Percentiles rank a stretch among this genome's conserved stretches.
Evolutionary conservation across 2,888 invertebrate genomes (phyloP).

Genomic region (Iselma pallidipennis): DNA sequence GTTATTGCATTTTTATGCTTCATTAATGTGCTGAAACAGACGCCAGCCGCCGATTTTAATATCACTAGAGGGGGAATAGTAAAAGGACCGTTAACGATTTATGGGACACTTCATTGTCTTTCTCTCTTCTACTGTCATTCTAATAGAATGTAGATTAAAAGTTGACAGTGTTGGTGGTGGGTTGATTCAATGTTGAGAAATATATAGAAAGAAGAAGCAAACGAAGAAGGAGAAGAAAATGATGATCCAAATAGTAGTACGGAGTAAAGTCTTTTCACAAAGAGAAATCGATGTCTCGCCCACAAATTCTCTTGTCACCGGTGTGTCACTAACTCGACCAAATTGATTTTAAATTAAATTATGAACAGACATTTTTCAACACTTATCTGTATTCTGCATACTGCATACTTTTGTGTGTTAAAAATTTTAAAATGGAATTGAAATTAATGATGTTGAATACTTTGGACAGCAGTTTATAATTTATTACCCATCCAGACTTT

Average conservation of each 20-base stretch:
- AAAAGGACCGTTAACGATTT: conserved; percentile 39
- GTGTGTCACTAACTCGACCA: conserved; percentile 44
- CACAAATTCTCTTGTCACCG: conserved; percentile 48
- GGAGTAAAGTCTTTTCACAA: too few species aligned
- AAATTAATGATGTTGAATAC: conserved; percentile 34
- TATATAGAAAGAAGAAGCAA: neutral
- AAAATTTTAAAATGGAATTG: conserved; percentile 21
- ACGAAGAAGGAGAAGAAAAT: neutral
- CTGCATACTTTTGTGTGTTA: conserved; percentile 40
- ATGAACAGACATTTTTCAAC: conserved; percentile 51
- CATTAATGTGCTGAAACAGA: conserved; percentile 7
- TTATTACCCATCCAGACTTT: conserved; percentile 4
- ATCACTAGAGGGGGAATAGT: conserved; percentile 21
- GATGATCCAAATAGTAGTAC: neutral
- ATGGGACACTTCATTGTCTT: conserved; percentile 30
- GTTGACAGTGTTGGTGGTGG: conserved; percentile 18
- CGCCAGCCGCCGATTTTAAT: conserved; percentile 25
- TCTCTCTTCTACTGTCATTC: conserved; percentile 16
- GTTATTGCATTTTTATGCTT: conserved; percentile 7
- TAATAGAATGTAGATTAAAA: conserved; percentile 35
- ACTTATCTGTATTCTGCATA: conserved; percentile 50
- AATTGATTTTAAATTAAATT: conserved; percentile 54
- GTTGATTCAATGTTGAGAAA: conserved; percentile 14
- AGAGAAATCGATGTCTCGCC: conserved; percentile 41
- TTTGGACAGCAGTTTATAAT: conserved; percentile 21